Evolutionary conservation across 2,888 invertebrate species (phyloP).

Genomic region (Palloptera scutellata): DNA sequence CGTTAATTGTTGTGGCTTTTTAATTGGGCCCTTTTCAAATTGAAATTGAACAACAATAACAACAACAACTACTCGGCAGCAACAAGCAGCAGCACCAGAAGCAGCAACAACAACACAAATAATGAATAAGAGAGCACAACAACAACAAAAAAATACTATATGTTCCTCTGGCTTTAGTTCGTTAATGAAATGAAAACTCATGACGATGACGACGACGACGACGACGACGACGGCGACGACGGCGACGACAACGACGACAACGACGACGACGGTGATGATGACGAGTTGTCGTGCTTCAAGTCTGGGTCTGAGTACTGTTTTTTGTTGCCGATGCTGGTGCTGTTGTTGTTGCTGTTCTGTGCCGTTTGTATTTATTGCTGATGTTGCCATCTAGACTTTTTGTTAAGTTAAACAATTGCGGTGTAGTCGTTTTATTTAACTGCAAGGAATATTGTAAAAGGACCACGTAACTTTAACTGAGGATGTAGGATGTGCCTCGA

Average conservation of each 20-base stretch:
- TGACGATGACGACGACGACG: conserved; percentile 11
- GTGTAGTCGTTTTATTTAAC: too few species aligned
- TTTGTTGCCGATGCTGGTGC: too few species aligned
- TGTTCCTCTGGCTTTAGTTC: conserved; percentile 28
- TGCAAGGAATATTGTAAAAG: too few species aligned
- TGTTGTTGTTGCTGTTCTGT: too few species aligned
- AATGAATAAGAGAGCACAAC: conserved; percentile 1
- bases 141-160: conserved; percentile 6
- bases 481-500: too few species aligned
- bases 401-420: too few species aligned
- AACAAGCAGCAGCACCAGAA: neutral
- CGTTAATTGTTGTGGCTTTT: conserved; percentile 61
- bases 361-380: too few species aligned
- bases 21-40: conserved; percentile 58
- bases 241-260: neutral
- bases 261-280: too few species aligned
- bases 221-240: neutral
- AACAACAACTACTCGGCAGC: conserved; percentile 29
- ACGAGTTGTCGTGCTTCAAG: too few species aligned
- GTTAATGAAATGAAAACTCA: conserved; percentile 40
- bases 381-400: too few species aligned
- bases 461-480: too few species aligned
- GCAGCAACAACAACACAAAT: conserved; percentile 15
- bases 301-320: too few species aligned
- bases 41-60: conserved; percentile 48